Evolutionary conservation across 2,888 invertebrate species (phyloP), one percentile per base, ranked within the genome.

Genomic region (Holacanthella duospinosa): DNA sequence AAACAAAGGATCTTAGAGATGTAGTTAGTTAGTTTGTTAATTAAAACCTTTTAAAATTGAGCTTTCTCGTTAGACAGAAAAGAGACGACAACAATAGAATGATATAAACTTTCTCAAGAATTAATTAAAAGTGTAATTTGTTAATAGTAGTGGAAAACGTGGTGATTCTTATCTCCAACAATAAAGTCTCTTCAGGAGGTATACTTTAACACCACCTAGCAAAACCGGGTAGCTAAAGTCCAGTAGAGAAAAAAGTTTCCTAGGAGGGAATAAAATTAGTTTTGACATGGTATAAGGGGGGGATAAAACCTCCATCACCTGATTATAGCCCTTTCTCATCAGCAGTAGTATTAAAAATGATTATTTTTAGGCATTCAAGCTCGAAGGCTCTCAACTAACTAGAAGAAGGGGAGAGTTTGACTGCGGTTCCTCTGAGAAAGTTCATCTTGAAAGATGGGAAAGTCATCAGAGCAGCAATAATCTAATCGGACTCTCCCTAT

Each of bases 391-490:
- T 36, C 16, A 16, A 36, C 36, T 36, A 36, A 36, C 36, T 36
- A 36, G 36, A 16, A 48, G 48, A 48, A n/a, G 21, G 48, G 12
- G 21, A 48, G 4, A 16, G 48, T 9, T 48, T n/a, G n/a, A 21
- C 48, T 48, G 48, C 48, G 48, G 48, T 48, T n/a, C 48, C 21
- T 21, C n/a, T n/a, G n/a, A n/a, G n/a, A n/a, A n/a, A n/a, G n/a
- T 48, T 21, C 48, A 4, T 9, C 12, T 4, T 21, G 21, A 48
- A 21, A 21, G 48, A 48, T 9, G 48, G 48, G 27, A 26, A 26
- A 55, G 25, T 55, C 55, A 55, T 55, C 29, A 29, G 55, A 55
- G 9, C 29, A 55, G 29, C 9, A 55, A 28, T 55, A 55, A 55
- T 55, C 55, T 55, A 55, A 55, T 55, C 27, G 29, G 55, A 55